These are phyloP conservation scores for Channa maculata DNA, from an alignment of 2,113 vertebrate species.

Conservation along the genomic window DNA sequence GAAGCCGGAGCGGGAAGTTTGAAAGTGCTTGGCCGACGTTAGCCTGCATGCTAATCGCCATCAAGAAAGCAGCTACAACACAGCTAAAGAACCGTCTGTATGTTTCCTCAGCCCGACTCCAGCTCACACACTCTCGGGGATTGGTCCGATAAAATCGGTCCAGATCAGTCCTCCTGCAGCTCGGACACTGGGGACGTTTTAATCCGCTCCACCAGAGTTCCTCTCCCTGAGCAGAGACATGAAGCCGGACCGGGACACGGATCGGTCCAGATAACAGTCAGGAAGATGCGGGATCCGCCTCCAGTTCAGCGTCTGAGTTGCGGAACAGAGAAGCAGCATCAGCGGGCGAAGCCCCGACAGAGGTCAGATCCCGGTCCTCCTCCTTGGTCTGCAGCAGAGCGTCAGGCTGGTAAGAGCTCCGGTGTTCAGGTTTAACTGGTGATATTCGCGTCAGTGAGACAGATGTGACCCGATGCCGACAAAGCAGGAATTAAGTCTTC, in stretches of 20 bases:
- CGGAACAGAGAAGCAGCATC: background rate
- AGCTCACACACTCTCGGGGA: background rate
- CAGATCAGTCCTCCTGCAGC: constrained; percentile 14
- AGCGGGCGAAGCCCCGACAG: background rate
- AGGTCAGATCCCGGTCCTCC: constrained; percentile 36
- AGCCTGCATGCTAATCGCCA: background rate
- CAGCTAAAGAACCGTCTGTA: background rate
- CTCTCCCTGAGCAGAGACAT: background rate
- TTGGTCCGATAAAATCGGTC: background rate
- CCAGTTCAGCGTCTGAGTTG: background rate
- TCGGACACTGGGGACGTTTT: constrained; percentile 41
- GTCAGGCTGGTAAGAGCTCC: constrained; percentile 17
- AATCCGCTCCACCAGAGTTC: constrained; percentile 34
- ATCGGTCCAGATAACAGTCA: constrained; percentile 30
- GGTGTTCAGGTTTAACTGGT: too few relatives aligned
- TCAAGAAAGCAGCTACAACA: background rate
- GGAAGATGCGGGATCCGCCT: constrained; percentile 8
- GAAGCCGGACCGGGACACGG: background rate
- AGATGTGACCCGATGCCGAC: too few relatives aligned
- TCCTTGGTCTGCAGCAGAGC: background rate
- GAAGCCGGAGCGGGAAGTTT: constrained; percentile 71
- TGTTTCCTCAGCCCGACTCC: background rate
- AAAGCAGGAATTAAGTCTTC: too few relatives aligned
- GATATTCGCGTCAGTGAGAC: too few relatives aligned
- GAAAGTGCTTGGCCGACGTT: constrained; percentile 28